Evolutionary conservation across 2,113 vertebrate species (phyloP).

Genomic region (Sterrhoptilus dennistouni): DNA sequence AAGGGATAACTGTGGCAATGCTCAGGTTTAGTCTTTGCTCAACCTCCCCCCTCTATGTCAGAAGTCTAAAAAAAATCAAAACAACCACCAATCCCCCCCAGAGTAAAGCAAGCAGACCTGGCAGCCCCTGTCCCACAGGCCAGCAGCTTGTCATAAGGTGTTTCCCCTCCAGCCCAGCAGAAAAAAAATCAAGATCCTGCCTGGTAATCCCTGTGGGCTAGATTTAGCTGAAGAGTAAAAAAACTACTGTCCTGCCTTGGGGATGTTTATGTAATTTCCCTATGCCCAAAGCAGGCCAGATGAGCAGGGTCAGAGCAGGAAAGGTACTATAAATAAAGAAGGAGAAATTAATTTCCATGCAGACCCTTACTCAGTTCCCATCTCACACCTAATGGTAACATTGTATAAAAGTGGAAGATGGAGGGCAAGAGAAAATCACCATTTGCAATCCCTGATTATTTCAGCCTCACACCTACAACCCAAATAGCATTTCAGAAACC

Average conservation of each 20-base stretch:
- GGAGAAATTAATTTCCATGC: background rate
- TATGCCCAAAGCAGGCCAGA: background rate
- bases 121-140: background rate
- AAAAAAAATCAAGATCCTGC: background rate
- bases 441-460: background rate
- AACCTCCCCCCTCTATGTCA: background rate
- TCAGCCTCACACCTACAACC: background rate
- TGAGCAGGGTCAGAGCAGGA: background rate
- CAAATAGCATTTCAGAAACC: background rate
- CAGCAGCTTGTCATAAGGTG: background rate
- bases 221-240: background rate
- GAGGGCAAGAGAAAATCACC: background rate
- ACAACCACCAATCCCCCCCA: background rate
- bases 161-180: background rate
- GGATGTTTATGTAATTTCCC: background rate
- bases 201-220: background rate
- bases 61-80: background rate
- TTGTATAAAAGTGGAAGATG: background rate
- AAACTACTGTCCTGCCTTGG: background rate
- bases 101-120: background rate
- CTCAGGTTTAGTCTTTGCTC: background rate
- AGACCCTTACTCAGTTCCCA: background rate
- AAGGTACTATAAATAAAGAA: background rate
- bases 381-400: background rate
- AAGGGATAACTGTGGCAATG: fast-evolving